Percentiles rank a stretch among this genome's conserved stretches.
Evolutionary conservation across 2,797 vertebrate genomes (phyloP).

Genomic region (Micromesistius poutassou): DNA sequence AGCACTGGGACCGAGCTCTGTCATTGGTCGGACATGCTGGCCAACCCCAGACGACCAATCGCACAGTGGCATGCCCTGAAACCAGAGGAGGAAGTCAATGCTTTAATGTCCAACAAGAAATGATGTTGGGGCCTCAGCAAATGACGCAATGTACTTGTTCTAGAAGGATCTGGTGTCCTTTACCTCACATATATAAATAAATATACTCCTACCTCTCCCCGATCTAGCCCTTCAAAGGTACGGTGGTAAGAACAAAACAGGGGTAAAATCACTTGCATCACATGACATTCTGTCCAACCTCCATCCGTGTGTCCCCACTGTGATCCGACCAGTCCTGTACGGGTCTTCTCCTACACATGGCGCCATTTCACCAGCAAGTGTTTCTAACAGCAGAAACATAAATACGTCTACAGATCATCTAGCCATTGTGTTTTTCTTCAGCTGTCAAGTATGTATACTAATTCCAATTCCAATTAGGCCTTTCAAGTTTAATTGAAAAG

Average conservation of each 20-base stretch:
- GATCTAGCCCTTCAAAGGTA: conserved; percentile 13
- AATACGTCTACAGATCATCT: background rate
- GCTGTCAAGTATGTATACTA: background rate
- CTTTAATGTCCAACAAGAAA: conserved; percentile 89
- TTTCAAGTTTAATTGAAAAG: background rate
- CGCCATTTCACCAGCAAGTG: background rate
- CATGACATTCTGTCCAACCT: background rate
- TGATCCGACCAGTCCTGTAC: background rate
- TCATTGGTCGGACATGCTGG: conserved; percentile 97
- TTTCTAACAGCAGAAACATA: background rate
- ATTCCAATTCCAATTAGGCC: background rate
- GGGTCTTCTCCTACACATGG: background rate
- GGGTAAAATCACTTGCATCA: background rate
- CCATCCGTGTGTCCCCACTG: background rate
- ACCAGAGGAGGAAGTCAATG: conserved; percentile 89
- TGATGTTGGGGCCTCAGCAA: conserved; percentile 48
- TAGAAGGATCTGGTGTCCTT: conserved; percentile 20
- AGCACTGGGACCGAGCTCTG: conserved; percentile 88
- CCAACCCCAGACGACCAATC: conserved; percentile 93
- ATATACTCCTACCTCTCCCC: conserved; percentile 21
- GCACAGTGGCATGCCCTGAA: conserved; percentile 96
- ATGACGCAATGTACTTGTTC: conserved; percentile 7
- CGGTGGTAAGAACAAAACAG: background rate
- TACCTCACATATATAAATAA: conserved; percentile 27
- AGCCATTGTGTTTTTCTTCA: background rate